phyloP scores from a whole-genome alignment of 2,113 vertebrate genomes.

The Oreotrochilus melanogaster region DNA sequence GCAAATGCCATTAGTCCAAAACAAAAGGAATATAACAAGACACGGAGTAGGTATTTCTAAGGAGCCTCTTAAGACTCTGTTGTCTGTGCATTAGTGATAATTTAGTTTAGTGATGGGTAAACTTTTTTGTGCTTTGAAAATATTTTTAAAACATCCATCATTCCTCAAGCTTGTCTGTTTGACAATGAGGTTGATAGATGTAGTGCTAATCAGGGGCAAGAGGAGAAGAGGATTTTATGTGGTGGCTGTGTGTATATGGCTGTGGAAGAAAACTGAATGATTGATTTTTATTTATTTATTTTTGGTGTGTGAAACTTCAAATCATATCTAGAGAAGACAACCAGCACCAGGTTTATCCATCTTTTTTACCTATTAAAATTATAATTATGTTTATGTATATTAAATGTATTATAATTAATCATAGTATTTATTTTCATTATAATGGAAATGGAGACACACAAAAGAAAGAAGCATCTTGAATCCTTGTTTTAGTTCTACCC shows the following conservation, averaged over 20 bases:
- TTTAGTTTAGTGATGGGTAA: background rate
- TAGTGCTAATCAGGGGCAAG: background rate
- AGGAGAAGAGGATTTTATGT: background rate
- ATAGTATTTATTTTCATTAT: too few species aligned
- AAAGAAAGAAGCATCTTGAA: background rate
- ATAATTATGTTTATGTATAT: too few species aligned
- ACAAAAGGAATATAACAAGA: background rate
- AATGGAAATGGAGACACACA: too few species aligned
- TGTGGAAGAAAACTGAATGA: background rate
- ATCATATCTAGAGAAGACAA: background rate
- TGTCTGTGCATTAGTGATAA: background rate
- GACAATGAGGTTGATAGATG: background rate
- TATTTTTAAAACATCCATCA: background rate
- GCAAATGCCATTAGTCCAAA: background rate
- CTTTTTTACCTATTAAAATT: background rate
- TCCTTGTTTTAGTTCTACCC: background rate
- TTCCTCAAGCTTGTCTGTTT: background rate
- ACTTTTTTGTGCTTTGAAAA: background rate
- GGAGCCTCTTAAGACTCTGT: background rate
- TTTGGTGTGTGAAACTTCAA: background rate
- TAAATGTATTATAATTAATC: too few species aligned
- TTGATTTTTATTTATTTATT: background rate
- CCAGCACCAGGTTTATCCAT: fast-evolving
- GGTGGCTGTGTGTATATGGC: background rate
- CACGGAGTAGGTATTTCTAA: background rate